Percentiles rank a stretch among this genome's conserved stretches.
phyloP scores from a whole-genome alignment of 2,797 vertebrate species.

The Streptopelia turtur region DNA sequence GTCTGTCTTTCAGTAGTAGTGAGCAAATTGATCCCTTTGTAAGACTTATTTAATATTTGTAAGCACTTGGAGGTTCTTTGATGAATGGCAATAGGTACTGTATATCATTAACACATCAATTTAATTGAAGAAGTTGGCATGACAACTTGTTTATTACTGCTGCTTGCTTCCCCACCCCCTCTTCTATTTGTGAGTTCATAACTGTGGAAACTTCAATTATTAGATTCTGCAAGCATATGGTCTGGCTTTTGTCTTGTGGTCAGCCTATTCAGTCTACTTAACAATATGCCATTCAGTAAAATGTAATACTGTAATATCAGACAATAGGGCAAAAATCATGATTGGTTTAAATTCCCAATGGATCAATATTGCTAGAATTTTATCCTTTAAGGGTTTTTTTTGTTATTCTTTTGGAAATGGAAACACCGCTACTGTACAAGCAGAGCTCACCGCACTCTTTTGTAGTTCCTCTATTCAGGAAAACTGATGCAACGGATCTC shows the following conservation, averaged over 20 bases:
- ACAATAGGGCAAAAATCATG: not conserved
- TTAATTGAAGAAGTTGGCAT: not conserved
- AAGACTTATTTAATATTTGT: constrained; percentile 9
- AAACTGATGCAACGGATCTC: not conserved
- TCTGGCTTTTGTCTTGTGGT: not conserved
- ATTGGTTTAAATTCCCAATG: not conserved
- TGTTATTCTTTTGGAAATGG: not conserved
- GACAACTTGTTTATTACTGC: not conserved
- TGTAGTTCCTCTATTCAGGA: not conserved
- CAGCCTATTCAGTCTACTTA: not conserved
- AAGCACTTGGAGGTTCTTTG: not conserved
- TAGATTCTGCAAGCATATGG: not conserved
- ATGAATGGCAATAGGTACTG: not conserved
- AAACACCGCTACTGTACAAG: not conserved
- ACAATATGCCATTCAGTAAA: not conserved
- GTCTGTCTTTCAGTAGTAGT: not conserved
- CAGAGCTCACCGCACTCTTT: not conserved
- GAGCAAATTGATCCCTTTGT: constrained; percentile 3
- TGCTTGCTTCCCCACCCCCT: not conserved
- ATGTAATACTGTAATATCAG: not conserved
- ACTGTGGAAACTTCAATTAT: not conserved
- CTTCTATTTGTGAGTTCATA: not conserved
- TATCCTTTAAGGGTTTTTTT: not conserved
- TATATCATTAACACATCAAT: not conserved
- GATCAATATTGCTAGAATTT: not conserved